Percentiles rank a stretch among this genome's conserved stretches.
Evolutionary conservation across 2,888 invertebrate species (phyloP).

Genomic region (Pheosia tremula): DNA sequence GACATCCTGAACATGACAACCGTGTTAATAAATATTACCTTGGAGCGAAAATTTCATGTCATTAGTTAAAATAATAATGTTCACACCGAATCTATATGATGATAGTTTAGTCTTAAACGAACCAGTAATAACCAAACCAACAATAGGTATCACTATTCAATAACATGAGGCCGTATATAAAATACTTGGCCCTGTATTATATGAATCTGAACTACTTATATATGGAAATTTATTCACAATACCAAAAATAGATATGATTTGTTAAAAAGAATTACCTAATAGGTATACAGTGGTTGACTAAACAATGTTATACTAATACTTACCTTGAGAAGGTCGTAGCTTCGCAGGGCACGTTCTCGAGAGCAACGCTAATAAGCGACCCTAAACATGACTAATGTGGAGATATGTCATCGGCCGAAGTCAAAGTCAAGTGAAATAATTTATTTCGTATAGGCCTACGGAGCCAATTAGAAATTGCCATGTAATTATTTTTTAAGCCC

Average conservation of each 20-base stretch:
- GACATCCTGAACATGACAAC: neutral
- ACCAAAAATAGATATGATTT: constrained; percentile 5
- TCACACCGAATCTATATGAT: constrained; percentile 24
- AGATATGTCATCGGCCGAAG: neutral
- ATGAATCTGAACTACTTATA: constrained; percentile 17
- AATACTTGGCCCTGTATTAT: constrained; percentile 10
- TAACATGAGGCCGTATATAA: constrained; percentile 12
- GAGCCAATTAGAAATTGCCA: too few relatives aligned
- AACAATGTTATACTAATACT: neutral
- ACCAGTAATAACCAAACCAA: constrained; percentile 4
- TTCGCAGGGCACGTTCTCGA: neutral
- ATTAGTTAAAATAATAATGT: constrained; percentile 7
- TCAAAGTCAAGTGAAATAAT: too few relatives aligned
- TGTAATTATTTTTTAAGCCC: too few relatives aligned
- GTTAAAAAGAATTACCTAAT: neutral
- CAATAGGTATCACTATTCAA: constrained; percentile 9
- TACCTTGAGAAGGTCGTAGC: constrained; percentile 1
- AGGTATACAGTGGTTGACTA: neutral
- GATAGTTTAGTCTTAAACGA: constrained; percentile 34
- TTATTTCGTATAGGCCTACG: too few relatives aligned
- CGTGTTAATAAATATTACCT: neutral
- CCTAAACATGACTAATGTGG: neutral
- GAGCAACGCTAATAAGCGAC: neutral
- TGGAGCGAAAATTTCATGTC: neutral
- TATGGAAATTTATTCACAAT: constrained; percentile 14